These are phyloP conservation scores for Troides aeacus DNA, from an alignment of 2,888 invertebrate genomes.

Conservation along the genomic window DNA sequence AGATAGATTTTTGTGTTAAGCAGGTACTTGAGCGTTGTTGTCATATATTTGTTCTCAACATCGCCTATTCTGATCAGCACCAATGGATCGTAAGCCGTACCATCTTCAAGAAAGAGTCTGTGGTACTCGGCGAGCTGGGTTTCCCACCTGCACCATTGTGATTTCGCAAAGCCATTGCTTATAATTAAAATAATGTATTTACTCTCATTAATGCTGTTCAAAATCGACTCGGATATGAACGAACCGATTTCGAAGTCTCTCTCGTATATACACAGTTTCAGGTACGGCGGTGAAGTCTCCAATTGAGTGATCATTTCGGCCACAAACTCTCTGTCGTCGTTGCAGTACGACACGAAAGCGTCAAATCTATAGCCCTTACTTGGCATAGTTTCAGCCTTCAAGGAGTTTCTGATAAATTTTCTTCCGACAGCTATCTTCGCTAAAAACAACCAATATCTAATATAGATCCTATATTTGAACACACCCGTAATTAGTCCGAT, in stretches of 20 bases:
- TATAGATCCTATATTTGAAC: slow-evolving; percentile 72
- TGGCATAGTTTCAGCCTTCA: slow-evolving; percentile 38
- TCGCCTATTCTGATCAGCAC: slow-evolving; percentile 82
- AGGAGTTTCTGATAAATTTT: slow-evolving; percentile 52
- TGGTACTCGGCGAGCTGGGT: slow-evolving; percentile 84
- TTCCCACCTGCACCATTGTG: slow-evolving; percentile 87
- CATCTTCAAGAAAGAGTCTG: slow-evolving; percentile 80
- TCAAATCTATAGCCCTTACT: slow-evolving; percentile 73
- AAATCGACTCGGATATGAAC: slow-evolving; percentile 83
- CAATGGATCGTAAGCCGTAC: slow-evolving; percentile 78
- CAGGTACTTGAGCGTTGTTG: slow-evolving; percentile 81
- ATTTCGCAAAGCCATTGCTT: slow-evolving; percentile 84
- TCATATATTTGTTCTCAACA: slow-evolving; percentile 76
- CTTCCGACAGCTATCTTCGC: slow-evolving; percentile 75
- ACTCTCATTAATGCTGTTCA: slow-evolving; percentile 82
- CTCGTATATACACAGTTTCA: slow-evolving; percentile 85
- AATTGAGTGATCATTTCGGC: slow-evolving; percentile 80
- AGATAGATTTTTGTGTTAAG: slow-evolving; percentile 83
- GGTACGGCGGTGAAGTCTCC: slow-evolving; percentile 79
- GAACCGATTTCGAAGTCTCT: slow-evolving; percentile 84
- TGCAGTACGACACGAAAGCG: slow-evolving; percentile 82
- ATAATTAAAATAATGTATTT: slow-evolving; percentile 83
- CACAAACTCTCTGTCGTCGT: slow-evolving; percentile 82
- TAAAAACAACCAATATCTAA: slow-evolving; percentile 79
- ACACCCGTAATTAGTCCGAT: slow-evolving; percentile 47